phyloP scores from a whole-genome alignment of 2,113 vertebrate species.

The Macroglossus sobrinus region DNA sequence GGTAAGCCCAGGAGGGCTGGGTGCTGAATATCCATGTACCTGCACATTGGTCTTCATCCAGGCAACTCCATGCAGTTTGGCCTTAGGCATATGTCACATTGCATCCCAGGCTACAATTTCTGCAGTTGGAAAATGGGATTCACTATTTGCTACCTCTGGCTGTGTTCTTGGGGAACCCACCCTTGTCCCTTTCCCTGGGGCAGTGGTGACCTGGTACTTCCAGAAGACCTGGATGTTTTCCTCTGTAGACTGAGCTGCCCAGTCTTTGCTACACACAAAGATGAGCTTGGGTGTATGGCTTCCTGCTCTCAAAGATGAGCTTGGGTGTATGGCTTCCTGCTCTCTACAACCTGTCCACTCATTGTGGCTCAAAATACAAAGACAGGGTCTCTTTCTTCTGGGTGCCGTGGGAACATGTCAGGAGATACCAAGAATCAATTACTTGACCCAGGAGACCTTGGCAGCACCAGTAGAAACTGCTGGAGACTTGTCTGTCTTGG shows the following conservation, averaged over 20 bases:
- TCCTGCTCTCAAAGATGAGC: not conserved
- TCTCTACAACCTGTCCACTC: not conserved
- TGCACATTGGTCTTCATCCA: not conserved
- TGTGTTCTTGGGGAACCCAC: conserved; percentile 27
- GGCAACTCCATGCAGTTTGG: not conserved
- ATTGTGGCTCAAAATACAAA: not conserved
- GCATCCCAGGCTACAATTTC: not conserved
- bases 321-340: not conserved
- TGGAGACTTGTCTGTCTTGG: not conserved
- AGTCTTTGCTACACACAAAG: too few species aligned
- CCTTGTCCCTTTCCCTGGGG: not conserved
- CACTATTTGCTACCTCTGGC: conserved; percentile 72
- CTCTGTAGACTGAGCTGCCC: not conserved
- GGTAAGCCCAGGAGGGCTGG: not conserved
- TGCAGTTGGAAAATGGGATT: not conserved
- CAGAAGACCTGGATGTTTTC: not conserved
- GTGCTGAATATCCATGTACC: not conserved
- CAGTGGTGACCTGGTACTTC: conserved; percentile 32
- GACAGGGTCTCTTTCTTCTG: not conserved
- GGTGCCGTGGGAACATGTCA: not conserved
- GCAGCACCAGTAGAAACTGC: not conserved
- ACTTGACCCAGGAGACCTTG: not conserved
- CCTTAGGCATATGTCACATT: not conserved
- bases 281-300: not conserved
- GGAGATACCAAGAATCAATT: not conserved